These are phyloP conservation scores for Casuarius casuarius DNA, from an alignment of 2,113 vertebrate genomes.

Conservation along the genomic window DNA sequence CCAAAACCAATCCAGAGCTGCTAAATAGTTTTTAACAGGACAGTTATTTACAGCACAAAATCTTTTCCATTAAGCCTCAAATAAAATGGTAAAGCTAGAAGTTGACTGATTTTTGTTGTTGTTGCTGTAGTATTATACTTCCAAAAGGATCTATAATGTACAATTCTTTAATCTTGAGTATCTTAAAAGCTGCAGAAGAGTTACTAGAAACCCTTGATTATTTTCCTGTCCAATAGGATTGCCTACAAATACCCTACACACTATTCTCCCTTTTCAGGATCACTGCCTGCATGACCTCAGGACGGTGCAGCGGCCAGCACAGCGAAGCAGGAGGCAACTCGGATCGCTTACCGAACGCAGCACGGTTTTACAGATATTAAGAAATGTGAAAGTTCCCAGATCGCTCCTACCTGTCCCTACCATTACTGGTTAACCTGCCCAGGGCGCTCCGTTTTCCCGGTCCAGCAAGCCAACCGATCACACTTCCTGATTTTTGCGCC, in stretches of 20 bases:
- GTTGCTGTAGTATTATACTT: neutral
- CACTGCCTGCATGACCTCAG: neutral
- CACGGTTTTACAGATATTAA: fast-evolving
- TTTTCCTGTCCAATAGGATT: neutral
- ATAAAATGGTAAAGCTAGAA: neutral
- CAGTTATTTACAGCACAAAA: neutral
- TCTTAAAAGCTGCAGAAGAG: neutral
- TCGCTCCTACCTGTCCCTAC: neutral
- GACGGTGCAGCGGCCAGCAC: neutral
- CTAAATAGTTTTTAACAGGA: neutral
- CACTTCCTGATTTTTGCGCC: neutral
- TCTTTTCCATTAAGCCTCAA: neutral
- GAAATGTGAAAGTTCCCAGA: fast-evolving
- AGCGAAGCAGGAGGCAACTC: neutral
- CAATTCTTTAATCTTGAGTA: neutral
- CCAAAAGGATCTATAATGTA: neutral
- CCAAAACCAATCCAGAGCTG: neutral
- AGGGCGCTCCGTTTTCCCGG: neutral
- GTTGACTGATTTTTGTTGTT: neutral
- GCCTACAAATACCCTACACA: neutral
- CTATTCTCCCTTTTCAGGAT: neutral
- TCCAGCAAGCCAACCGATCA: neutral
- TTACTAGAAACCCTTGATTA: neutral
- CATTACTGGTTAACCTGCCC: neutral
- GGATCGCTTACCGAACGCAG: too few species aligned